These are phyloP conservation scores for Chiridota heheva DNA, from an alignment of 35 echinoderm and acorn worm species.

Conservation along the genomic window DNA sequence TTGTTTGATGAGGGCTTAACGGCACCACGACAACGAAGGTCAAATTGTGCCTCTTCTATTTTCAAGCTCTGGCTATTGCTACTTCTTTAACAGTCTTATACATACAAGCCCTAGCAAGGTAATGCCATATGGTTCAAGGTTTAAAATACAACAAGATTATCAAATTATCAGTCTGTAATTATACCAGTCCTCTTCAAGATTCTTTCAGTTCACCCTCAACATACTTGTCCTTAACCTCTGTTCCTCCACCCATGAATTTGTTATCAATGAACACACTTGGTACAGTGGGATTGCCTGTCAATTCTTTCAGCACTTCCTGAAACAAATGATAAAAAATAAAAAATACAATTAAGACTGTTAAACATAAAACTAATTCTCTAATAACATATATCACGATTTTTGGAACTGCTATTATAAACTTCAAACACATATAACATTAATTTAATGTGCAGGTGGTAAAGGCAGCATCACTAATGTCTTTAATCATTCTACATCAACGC, in stretches of 20 bases:
- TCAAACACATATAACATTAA: neutral
- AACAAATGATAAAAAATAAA: slow-evolving; percentile 4
- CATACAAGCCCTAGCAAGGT: too few species aligned
- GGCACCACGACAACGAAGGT: too few species aligned
- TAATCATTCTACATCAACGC: neutral
- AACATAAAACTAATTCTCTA: neutral
- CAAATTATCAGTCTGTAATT: too few species aligned
- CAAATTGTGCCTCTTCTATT: too few species aligned
- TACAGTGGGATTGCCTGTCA: slow-evolving; percentile 84
- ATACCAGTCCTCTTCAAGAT: slow-evolving; percentile 62
- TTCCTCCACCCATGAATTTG: slow-evolving; percentile 75
- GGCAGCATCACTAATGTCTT: neutral
- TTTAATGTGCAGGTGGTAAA: neutral
- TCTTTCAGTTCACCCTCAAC: slow-evolving; percentile 70
- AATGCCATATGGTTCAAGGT: too few species aligned
- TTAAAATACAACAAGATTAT: too few species aligned
- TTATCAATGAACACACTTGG: slow-evolving; percentile 84
- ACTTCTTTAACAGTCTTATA: too few species aligned
- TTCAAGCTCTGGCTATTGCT: too few species aligned
- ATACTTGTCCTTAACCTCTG: slow-evolving; percentile 66
- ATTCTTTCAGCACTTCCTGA: slow-evolving; percentile 63
- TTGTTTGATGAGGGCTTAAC: too few species aligned
- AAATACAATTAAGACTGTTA: neutral
- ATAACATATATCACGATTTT: neutral
- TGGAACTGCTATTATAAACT: neutral